A percentile compares a stretch with the other conserved stretches of the same genome.
Evolutionary conservation across 2,888 invertebrate species (phyloP).

Genomic region (Nomada goodeniana): DNA sequence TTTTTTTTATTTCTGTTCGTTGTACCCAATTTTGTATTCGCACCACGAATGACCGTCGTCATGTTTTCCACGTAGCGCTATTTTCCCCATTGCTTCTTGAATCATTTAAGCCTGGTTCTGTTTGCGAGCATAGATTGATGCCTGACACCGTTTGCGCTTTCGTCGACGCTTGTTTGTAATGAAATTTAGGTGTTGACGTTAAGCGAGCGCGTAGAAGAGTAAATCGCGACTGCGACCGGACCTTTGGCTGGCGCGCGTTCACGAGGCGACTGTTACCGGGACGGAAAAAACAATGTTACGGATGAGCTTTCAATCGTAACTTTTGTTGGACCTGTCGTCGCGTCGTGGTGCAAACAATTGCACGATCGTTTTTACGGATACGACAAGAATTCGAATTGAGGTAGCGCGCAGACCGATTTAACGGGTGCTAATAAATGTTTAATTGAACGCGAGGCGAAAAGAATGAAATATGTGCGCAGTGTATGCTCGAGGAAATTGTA

Average conservation of each 20-base stretch:
- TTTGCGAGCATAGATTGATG: conserved; percentile 17
- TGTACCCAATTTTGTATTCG: background rate
- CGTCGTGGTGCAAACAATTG: conserved; percentile 15
- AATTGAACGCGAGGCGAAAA: conserved; percentile 10
- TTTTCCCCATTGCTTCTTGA: conserved; percentile 48
- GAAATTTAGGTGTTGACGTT: conserved; percentile 43
- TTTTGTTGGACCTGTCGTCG: conserved; percentile 56
- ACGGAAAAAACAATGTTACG: conserved; percentile 58
- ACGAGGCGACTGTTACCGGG: conserved; percentile 27
- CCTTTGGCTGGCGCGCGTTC: background rate
- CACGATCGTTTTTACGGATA: conserved; percentile 7
- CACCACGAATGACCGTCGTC: conserved; percentile 33
- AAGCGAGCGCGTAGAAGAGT: conserved; percentile 19
- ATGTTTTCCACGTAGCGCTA: conserved; percentile 24
- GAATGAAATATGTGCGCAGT: background rate
- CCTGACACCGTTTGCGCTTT: conserved; percentile 35
- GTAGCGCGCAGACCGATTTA: background rate
- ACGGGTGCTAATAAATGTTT: no score
- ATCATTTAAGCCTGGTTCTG: conserved; percentile 11
- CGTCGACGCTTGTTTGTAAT: conserved; percentile 50
- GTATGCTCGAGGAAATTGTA: background rate
- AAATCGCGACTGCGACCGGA: conserved; percentile 10
- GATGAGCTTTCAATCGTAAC: conserved; percentile 61
- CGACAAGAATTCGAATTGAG: conserved; percentile 6
- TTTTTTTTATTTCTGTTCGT: background rate